These are phyloP conservation scores for Hippopotamus amphibius DNA, from an alignment of 2,113 vertebrate species.

Conservation along the genomic window DNA sequence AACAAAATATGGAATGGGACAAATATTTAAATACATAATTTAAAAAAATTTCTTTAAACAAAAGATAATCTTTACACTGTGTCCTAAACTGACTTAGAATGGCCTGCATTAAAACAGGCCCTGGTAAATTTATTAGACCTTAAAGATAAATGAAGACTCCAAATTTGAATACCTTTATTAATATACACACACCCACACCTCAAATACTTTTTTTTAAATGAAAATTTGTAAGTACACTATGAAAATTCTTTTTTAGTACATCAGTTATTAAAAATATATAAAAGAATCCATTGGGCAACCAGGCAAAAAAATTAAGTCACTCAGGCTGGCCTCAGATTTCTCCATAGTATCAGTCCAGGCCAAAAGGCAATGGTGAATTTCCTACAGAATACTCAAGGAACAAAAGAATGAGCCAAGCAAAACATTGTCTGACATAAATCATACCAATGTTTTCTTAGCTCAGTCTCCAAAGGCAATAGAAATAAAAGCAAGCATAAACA, in stretches of 20 bases:
- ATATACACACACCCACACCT: background rate
- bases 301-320: background rate
- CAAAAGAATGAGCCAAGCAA: background rate
- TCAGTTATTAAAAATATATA: background rate
- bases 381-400: background rate
- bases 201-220: conserved; percentile 19
- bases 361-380: background rate
- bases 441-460: background rate
- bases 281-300: background rate
- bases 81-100: background rate
- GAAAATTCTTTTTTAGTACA: conserved; percentile 21
- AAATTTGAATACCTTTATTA: conserved; percentile 55
- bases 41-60: background rate
- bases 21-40: background rate
- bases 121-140: background rate
- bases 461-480: background rate
- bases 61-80: background rate
- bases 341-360: background rate
- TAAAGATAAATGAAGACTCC: background rate
- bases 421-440: background rate
- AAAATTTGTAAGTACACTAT: conserved; percentile 43
- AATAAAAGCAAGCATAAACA: background rate
- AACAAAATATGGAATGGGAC: background rate
- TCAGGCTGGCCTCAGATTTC: background rate
- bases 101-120: background rate